Evolutionary conservation across 1,140 invertebrate genomes (phyloP).

Genomic region (Drosophila subpulchrella): DNA sequence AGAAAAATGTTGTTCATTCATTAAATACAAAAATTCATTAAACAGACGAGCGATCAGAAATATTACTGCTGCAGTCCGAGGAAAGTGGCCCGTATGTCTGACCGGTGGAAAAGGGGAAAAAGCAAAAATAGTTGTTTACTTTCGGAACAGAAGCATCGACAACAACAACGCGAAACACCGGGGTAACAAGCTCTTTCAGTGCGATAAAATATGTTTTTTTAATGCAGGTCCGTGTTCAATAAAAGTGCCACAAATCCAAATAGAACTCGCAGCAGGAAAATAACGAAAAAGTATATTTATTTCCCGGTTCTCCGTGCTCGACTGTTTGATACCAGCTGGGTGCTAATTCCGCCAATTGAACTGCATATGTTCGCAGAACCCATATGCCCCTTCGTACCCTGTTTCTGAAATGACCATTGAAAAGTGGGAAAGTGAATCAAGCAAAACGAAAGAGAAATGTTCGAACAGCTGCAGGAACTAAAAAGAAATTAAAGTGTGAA

Average conservation of each 20-base stretch:
- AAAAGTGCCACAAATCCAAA: conserved; percentile 67
- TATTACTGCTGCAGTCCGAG: conserved; percentile 36
- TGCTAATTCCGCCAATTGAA: too few relatives aligned
- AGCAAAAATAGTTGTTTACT: conserved; percentile 46
- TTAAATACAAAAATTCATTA: conserved; percentile 80
- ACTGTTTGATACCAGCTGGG: conserved; percentile 1
- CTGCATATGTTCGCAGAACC: not conserved
- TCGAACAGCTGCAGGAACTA: conserved; percentile 20
- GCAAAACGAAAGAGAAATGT: conserved; percentile 22
- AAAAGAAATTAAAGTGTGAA: conserved; percentile 32
- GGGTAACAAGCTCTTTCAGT: conserved; percentile 37
- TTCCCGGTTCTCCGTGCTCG: not conserved
- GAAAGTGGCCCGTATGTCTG: conserved; percentile 9
- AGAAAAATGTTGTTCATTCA: conserved; percentile 79
- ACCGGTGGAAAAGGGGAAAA: conserved; percentile 16
- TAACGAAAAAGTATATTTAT: not conserved
- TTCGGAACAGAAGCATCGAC: conserved; percentile 32
- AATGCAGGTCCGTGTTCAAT: conserved; percentile 70
- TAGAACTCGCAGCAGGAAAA: conserved; percentile 5
- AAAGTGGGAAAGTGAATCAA: conserved; percentile 13
- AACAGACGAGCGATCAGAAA: conserved; percentile 61
- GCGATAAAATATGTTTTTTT: conserved; percentile 76
- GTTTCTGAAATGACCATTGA: not conserved
- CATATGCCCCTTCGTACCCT: not conserved
- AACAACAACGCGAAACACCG: conserved; percentile 14